Evolutionary conservation across 2,888 invertebrate genomes (phyloP), one percentile per base, ranked within the genome.

Genomic region (Kryphioiulus occultus): DNA sequence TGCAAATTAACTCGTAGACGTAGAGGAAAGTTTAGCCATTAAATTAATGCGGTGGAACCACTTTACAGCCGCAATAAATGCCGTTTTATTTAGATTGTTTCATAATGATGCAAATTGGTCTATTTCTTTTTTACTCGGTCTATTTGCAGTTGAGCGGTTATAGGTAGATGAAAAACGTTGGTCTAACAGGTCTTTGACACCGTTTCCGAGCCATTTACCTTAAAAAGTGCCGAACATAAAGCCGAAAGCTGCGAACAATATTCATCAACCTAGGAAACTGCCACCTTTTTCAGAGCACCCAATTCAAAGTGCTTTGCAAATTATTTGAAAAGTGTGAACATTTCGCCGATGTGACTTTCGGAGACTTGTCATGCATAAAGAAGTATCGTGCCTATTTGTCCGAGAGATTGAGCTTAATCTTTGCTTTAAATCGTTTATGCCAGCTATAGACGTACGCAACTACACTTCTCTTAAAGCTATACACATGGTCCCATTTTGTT

Each of bases 101-200:
- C 30, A 22, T 22, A 17, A 26, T 12, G 78, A 78, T 30, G 26
- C 78, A 78, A 78, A 78, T 1, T 26, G 26, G 78, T 30, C 78
- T 30, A 44, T 44, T 44, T 26, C 26, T 78, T 78, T 68, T 78
- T 22, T 15, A 22, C 26, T 30, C 15, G 2, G 78, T 78, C 26
- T 78, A 78, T 68, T 78, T 0, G 26, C 30, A 30, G 78, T 78
- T 22, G 30, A 30, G 22, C 17, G 78, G 9, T 15, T 78, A 26
- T 78, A 17, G 30, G 30, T 30, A 15, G 17, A 78, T 78, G 78
- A 22, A 15, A 30, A 78, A 78, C 22, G 78, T 78, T 78, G 78
- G 78, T 78, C 78, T 78, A 78, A 78, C 78, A 78, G 78, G 78
- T 78, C 78, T 78, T 78, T 30, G 78, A 30, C 78, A 78, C 78